Evolutionary conservation across 2,797 vertebrate species (phyloP).

Genomic region (Oreochromis mossambicus): DNA sequence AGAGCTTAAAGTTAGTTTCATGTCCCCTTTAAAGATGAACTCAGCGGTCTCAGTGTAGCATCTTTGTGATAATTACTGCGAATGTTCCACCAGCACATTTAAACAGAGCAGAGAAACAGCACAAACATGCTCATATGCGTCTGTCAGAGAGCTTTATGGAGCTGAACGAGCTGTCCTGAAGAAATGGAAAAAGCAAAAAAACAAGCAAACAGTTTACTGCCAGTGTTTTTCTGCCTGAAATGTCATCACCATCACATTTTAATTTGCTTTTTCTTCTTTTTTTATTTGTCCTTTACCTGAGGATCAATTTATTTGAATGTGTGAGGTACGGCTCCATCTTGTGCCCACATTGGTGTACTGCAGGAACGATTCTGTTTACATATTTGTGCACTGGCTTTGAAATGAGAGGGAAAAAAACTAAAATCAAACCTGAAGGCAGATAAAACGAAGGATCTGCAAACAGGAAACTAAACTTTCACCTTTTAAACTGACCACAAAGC

Average conservation of each 20-base stretch:
- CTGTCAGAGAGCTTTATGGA: neutral
- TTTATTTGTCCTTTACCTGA: neutral
- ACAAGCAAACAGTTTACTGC: neutral
- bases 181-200: neutral
- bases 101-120: neutral
- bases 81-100: neutral
- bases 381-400: neutral
- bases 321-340: neutral
- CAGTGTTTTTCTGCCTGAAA: neutral
- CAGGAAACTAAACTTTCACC: neutral
- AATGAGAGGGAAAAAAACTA: neutral
- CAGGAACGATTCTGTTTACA: neutral
- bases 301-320: rapidly evolving
- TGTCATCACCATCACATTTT: neutral
- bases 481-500: neutral
- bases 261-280: neutral
- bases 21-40: neutral
- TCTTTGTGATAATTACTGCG: neutral
- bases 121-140: neutral
- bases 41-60: neutral
- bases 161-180: neutral
- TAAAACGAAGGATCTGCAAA: neutral
- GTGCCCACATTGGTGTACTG: neutral
- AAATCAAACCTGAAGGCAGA: neutral
- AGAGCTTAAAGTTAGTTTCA: neutral